These are phyloP conservation scores for Galerucella calmariensis DNA, from an alignment of 2,888 invertebrate species.

Conservation along the genomic window DNA sequence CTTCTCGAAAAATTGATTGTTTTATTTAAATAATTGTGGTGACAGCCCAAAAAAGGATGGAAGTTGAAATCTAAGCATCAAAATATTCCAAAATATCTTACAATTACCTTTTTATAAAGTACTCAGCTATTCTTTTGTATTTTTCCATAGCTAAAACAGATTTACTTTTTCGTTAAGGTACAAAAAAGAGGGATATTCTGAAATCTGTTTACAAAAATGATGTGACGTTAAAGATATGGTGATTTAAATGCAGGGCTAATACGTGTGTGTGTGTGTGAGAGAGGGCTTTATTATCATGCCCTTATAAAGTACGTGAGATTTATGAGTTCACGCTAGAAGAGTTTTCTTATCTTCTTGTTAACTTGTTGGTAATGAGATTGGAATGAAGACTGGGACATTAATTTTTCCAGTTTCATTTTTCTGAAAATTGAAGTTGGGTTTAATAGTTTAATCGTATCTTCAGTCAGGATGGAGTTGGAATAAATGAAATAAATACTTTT, in stretches of 20 bases:
- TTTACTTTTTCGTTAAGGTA: background rate
- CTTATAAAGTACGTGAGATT: constrained; percentile 5
- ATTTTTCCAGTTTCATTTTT: background rate
- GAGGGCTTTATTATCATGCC: constrained; percentile 17
- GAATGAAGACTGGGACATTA: background rate
- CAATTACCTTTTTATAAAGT: background rate
- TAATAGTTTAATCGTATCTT: background rate
- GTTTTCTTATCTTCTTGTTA: background rate
- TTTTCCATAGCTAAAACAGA: background rate
- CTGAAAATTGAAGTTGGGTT: background rate
- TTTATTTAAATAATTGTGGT: too few relatives aligned
- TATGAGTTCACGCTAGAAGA: constrained; percentile 7
- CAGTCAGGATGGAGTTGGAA: too few relatives aligned
- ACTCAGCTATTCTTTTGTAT: background rate
- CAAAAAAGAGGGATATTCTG: background rate
- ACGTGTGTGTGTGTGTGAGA: constrained; percentile 6
- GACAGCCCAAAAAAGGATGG: too few relatives aligned
- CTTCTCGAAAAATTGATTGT: too few relatives aligned
- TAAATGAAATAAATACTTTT: too few relatives aligned
- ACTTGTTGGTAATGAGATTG: background rate
- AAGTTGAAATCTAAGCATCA: too few relatives aligned
- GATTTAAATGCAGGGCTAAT: constrained; percentile 22
- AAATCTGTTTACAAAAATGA: constrained; percentile 15
- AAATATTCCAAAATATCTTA: too few relatives aligned
- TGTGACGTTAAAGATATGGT: constrained; percentile 11